phyloP scores from a whole-genome alignment of 2,797 vertebrate genomes.

The Xerus rutilus region DNA sequence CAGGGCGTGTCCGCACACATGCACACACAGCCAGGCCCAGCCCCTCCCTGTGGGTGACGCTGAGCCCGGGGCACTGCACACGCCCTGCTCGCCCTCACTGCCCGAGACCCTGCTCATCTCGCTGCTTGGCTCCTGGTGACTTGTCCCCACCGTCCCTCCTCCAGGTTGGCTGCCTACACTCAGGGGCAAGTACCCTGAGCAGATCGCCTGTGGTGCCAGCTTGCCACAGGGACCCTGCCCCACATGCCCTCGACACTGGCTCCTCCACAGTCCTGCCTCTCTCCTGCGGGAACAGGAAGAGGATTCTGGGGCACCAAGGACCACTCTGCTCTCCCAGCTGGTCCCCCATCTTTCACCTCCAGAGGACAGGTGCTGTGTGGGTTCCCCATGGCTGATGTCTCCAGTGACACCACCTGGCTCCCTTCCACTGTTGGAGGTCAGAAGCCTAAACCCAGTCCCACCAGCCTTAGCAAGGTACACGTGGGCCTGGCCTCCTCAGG shows the following conservation, averaged over 20 bases:
- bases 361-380: rapidly evolving
- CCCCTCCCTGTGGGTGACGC: neutral
- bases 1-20: neutral
- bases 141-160: rapidly evolving
- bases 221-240: neutral
- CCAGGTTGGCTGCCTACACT: too few species aligned
- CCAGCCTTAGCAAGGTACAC: too few species aligned
- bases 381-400: rapidly evolving
- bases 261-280: neutral
- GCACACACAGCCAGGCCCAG: neutral
- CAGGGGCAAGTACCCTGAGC: neutral
- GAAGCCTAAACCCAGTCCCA: neutral
- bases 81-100: rapidly evolving
- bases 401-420: rapidly evolving
- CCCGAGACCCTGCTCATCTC: too few species aligned
- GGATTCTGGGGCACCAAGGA: neutral
- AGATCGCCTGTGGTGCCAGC: neutral
- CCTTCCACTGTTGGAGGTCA: neutral
- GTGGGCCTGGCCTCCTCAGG: neutral
- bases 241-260: rapidly evolving
- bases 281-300: neutral
- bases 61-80: neutral
- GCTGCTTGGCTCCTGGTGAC: rapidly evolving
- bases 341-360: too few species aligned
- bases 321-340: neutral